phyloP scores from a whole-genome alignment of 2,797 vertebrate genomes.

The Poeciliopsis gracilis region DNA sequence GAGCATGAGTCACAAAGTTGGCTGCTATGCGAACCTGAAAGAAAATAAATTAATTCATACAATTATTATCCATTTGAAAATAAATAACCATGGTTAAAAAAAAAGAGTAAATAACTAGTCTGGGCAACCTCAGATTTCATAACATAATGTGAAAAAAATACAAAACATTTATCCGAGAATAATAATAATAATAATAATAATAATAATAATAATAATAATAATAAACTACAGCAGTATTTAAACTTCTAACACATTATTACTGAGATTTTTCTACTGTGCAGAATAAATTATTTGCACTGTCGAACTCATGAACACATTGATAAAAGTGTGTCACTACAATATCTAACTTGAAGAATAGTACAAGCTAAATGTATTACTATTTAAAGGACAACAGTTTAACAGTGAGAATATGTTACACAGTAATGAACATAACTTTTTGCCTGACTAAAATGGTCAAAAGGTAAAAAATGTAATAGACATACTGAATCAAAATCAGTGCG shows the following conservation, averaged over 20 bases:
- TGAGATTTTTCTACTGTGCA: not conserved
- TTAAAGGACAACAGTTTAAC: not conserved
- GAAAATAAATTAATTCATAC: constrained; percentile 18
- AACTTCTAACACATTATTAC: not conserved
- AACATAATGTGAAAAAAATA: not conserved
- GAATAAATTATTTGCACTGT: not conserved
- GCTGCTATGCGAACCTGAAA: constrained; percentile 95
- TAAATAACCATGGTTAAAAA: not conserved
- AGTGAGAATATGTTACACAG: not conserved
- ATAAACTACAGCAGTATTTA: not conserved
- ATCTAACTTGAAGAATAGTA: not conserved
- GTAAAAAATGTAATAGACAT: not conserved
- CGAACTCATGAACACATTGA: not conserved
- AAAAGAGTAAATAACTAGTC: not conserved
- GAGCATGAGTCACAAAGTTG: constrained; percentile 97
- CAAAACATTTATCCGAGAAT: not conserved
- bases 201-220: not conserved
- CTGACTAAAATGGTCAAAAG: not conserved
- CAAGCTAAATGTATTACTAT: not conserved
- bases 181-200: not conserved
- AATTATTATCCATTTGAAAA: not conserved
- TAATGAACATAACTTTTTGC: not conserved
- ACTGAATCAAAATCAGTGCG: too few relatives aligned
- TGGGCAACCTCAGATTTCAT: not conserved
- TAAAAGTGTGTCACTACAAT: not conserved